Evolutionary conservation across 2,888 invertebrate species (phyloP), one percentile per base, ranked within the genome.

Genomic region (Maniola hyperantus): DNA sequence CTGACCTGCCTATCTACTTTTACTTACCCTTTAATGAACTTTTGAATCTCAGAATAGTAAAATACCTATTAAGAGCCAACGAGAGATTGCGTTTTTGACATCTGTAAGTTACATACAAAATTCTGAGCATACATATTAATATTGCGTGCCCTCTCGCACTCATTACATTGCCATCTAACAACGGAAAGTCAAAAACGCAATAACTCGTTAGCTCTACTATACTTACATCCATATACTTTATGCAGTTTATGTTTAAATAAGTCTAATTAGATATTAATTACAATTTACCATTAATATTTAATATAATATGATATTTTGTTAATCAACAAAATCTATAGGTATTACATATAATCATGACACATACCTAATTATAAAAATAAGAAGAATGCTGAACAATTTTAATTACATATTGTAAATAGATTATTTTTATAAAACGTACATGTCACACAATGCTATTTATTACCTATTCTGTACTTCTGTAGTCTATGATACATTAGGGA

Each of bases 241-340:
- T 65, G 58, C 50, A 63, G 34, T 46, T 44, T 34, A 26, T n/a
- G n/a, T 46, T 57, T 50, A 64, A 26, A 1, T 39, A 39, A 46
- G 6, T 46, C 33, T 65, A 66, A 60, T 50, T 63, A 63, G 48
- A 48, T 62, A 39, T 54, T 66, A 63, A 63, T 62, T 65, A 62
- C 59, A 50, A 63, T 63, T 66, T 66, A 66, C 66, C 64, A 68
- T 68, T 58, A 66, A 51, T 58, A 58, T 64, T 60, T 13, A 61
- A 50, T 48, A 61, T 18, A 26, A 51, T 39, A 39, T 39, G 44
- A 53, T 65, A 26, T 26, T 26, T 53, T 58, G 20, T 39, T 26
- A 13, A 48, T 48, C 46, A 59, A 54, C 58, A 65, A 39, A 54
- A 46, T n/a, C 34, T 7, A 6, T 48, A 39, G 33, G 18, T 42